Percentiles rank a stretch among this genome's conserved stretches.
phyloP scores from a whole-genome alignment of 1,140 invertebrate species.

The Drosophila bipectinata region DNA sequence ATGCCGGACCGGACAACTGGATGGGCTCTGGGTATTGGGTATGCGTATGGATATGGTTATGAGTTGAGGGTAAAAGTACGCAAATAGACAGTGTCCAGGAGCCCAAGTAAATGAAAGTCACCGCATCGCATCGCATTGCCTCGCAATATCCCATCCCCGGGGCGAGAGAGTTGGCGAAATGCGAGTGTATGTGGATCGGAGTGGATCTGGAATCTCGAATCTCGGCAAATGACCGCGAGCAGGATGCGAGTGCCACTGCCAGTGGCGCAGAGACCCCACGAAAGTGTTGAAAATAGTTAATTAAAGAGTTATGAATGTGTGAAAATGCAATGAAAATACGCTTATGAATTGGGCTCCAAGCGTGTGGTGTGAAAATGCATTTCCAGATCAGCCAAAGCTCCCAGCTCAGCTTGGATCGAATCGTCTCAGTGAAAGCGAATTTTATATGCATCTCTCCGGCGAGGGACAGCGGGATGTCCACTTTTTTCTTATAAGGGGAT shows the following conservation, averaged over 20 bases:
- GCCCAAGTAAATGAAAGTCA: slow-evolving; percentile 72
- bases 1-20: slow-evolving; percentile 10
- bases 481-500: background rate
- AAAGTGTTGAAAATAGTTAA: slow-evolving; percentile 74
- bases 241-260: slow-evolving; percentile 46
- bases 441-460: slow-evolving; percentile 50
- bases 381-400: slow-evolving; percentile 67
- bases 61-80: slow-evolving; percentile 64
- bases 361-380: slow-evolving; percentile 69
- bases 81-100: slow-evolving; percentile 67
- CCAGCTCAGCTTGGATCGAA: slow-evolving; percentile 12
- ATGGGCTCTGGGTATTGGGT: slow-evolving; percentile 30
- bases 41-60: background rate
- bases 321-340: slow-evolving; percentile 67
- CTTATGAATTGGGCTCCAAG: slow-evolving; percentile 37
- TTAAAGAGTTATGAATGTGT: slow-evolving; percentile 79
- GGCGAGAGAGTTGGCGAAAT: slow-evolving; percentile 62
- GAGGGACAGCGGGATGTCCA: slow-evolving; percentile 3
- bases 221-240: slow-evolving; percentile 54
- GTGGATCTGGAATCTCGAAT: slow-evolving; percentile 18
- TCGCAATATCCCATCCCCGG: slow-evolving; percentile 37
- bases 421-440: slow-evolving; percentile 74
- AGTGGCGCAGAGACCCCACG: slow-evolving; percentile 18
- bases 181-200: slow-evolving; percentile 14
- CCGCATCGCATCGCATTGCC: slow-evolving; percentile 12